These are phyloP conservation scores for Pseudomyrmex cubaensis DNA, from an alignment of 1,140 invertebrate species.

Conservation along the genomic window DNA sequence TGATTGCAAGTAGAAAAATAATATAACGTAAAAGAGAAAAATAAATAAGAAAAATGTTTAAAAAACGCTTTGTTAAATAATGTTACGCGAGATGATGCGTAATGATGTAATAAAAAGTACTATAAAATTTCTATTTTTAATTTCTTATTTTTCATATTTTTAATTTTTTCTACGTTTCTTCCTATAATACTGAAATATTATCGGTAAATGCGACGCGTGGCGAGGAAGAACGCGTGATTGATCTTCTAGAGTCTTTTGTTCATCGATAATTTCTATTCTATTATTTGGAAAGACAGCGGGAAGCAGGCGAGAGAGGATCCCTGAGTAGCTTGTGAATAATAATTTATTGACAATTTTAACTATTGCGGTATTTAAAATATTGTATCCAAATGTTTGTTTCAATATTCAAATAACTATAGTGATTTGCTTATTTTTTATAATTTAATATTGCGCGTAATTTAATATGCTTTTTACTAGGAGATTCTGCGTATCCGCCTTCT, in stretches of 20 bases:
- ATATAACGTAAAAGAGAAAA: too few species aligned
- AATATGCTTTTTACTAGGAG: constrained; percentile 29
- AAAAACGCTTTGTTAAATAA: not conserved
- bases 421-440: not conserved
- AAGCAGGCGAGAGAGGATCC: constrained; percentile 1
- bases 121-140: not conserved
- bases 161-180: not conserved
- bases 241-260: constrained; percentile 11
- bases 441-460: constrained; percentile 10
- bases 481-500: constrained; percentile 21
- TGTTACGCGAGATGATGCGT: not conserved
- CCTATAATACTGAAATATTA: constrained; percentile 17
- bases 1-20: too few species aligned
- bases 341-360: not conserved
- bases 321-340: constrained; percentile 15
- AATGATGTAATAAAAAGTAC: not conserved
- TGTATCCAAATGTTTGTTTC: not conserved
- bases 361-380: not conserved
- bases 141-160: not conserved
- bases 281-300: constrained; percentile 3
- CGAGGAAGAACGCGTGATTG: constrained; percentile 9
- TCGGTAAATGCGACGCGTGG: constrained; percentile 7
- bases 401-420: not conserved
- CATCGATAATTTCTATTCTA: constrained; percentile 12
- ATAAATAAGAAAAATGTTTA: not conserved